Evolutionary conservation across 2,113 vertebrate genomes (phyloP).

Genomic region (Lamprotornis superbus): DNA sequence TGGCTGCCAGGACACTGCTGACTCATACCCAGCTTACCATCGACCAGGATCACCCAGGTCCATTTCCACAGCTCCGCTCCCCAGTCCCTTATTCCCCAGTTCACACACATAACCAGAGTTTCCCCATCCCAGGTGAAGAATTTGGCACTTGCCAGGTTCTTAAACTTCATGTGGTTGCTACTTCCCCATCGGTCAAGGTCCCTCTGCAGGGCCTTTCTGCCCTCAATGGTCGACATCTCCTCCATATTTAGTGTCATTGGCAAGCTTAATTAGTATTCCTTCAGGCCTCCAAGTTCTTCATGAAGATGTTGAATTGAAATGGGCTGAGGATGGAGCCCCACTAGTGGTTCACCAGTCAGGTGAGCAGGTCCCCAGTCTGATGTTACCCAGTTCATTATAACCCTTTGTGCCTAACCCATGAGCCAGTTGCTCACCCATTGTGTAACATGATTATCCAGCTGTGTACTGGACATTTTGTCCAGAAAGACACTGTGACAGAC

Average conservation of each 20-base stretch:
- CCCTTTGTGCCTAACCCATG: accelerated
- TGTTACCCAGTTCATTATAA: neutral
- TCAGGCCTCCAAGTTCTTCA: neutral
- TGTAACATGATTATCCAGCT: neutral
- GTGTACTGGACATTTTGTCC: neutral
- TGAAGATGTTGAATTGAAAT: neutral
- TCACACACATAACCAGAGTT: neutral
- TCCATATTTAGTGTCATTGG: accelerated
- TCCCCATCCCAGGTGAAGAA: neutral
- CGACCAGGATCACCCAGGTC: accelerated
- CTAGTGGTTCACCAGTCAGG: no score
- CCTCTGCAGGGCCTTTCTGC: neutral
- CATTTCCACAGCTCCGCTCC: no score
- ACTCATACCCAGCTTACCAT: neutral
- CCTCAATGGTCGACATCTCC: accelerated
- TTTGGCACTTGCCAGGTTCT: no score
- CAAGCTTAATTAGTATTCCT: neutral
- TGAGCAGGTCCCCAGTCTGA: no score
- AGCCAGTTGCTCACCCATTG: neutral
- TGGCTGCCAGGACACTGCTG: neutral
- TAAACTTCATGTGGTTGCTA: neutral
- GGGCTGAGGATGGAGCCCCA: neutral
- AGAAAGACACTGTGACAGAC: no score
- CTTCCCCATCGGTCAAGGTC: accelerated
- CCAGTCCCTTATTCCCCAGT: neutral